These are phyloP conservation scores for Danio tinwini DNA, from an alignment of 2,797 vertebrate species.

Conservation along the genomic window DNA sequence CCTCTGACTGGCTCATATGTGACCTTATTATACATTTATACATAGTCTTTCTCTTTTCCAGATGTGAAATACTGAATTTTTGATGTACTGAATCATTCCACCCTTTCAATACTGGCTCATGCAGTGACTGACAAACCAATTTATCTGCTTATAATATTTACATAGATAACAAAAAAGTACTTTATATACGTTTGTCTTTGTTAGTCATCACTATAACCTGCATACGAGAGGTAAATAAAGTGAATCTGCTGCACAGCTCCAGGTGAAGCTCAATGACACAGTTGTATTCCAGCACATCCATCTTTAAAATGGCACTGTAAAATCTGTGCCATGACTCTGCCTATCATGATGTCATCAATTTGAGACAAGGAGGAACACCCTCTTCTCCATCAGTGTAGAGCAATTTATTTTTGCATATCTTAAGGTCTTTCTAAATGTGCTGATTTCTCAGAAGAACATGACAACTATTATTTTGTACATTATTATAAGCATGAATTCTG, in stretches of 20 bases:
- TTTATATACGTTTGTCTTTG: background rate
- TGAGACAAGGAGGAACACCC: conserved; percentile 14
- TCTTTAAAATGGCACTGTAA: background rate
- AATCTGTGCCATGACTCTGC: conserved; percentile 18
- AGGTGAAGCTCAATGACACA: conserved; percentile 23
- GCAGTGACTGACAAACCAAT: conserved; percentile 35
- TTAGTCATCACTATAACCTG: background rate
- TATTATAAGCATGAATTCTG: too few species aligned
- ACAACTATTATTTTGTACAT: too few species aligned
- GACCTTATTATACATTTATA: conserved; percentile 74
- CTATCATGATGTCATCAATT: conserved; percentile 39
- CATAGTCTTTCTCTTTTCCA: conserved; percentile 60
- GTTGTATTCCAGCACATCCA: background rate
- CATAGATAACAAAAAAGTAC: background rate
- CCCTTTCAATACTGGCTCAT: conserved; percentile 52
- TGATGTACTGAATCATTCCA: conserved; percentile 66
- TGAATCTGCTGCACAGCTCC: background rate
- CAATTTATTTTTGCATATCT: background rate
- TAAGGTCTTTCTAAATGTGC: background rate
- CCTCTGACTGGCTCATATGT: conserved; percentile 43
- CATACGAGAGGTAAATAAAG: background rate
- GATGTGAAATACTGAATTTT: conserved; percentile 72
- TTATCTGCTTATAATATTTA: conserved; percentile 63
- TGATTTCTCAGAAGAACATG: background rate
- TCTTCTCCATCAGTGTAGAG: background rate